Evolutionary conservation across 2,797 vertebrate species (phyloP).

Genomic region (Rhodeus uyekii): DNA sequence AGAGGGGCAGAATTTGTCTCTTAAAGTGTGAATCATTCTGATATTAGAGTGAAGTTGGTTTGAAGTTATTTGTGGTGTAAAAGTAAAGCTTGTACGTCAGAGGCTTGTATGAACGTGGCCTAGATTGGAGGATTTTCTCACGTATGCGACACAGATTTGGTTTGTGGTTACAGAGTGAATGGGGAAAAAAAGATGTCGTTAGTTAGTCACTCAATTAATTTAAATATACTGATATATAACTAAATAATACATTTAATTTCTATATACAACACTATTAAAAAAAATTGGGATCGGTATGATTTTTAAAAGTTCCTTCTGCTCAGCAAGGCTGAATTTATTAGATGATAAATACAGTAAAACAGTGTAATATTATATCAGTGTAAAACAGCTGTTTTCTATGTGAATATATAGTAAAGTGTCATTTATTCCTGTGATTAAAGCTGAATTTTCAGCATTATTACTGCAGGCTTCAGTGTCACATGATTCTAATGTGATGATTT

Average conservation of each 20-base stretch:
- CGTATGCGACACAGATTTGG: background rate
- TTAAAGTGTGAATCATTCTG: no score
- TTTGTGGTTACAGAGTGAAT: background rate
- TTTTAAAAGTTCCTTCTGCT: background rate
- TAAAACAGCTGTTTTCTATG: background rate
- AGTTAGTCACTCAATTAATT: background rate
- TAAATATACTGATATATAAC: background rate
- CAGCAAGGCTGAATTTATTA: background rate
- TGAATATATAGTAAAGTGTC: background rate
- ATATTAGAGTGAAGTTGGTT: no score
- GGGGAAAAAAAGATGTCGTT: no score
- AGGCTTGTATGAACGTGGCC: no score
- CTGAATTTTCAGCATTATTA: background rate
- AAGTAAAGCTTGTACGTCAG: no score
- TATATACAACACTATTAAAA: background rate
- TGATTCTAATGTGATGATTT: background rate
- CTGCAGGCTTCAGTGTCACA: background rate
- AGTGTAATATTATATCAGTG: accelerated
- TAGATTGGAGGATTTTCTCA: background rate
- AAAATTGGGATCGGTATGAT: no score
- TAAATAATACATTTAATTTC: background rate
- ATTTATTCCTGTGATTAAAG: background rate
- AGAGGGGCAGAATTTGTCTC: no score
- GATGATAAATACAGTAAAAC: background rate
- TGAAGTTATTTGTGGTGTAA: no score